phyloP scores from a whole-genome alignment of 2,113 vertebrate species.

The Notarius quadriscutis region DNA sequence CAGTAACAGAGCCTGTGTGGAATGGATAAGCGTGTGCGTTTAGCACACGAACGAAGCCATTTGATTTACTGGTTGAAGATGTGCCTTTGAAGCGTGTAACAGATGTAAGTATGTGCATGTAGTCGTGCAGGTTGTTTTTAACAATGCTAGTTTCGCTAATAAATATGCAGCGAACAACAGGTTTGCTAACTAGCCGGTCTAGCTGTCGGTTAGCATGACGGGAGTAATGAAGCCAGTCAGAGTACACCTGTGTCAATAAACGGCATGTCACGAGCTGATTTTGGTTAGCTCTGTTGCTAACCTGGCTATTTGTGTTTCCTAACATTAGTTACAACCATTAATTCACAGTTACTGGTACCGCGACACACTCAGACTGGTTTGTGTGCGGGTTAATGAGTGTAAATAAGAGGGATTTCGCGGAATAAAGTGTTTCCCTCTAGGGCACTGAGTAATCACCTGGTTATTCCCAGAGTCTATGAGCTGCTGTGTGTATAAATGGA shows the following conservation, averaged over 20 bases:
- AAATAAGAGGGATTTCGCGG: neutral
- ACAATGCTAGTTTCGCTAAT: neutral
- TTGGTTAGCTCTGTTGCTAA: neutral
- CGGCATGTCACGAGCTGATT: neutral
- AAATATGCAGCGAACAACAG: slow-evolving; percentile 29
- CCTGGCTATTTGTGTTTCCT: neutral
- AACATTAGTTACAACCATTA: neutral
- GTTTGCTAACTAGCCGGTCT: slow-evolving; percentile 12
- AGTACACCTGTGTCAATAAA: neutral
- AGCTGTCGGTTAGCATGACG: slow-evolving; percentile 14
- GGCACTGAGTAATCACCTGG: neutral
- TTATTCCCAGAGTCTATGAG: too few species aligned
- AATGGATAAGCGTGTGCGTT: slow-evolving; percentile 27
- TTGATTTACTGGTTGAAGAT: slow-evolving; percentile 10
- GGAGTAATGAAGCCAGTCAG: slow-evolving; percentile 2
- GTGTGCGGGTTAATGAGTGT: neutral
- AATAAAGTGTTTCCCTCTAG: neutral
- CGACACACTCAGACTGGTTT: neutral
- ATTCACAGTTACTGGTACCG: neutral
- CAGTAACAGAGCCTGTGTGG: neutral
- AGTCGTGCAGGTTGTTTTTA: neutral
- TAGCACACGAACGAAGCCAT: neutral
- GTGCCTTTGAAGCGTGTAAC: slow-evolving; percentile 39
- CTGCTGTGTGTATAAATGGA: neutral
- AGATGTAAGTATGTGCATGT: slow-evolving; percentile 34